phyloP scores from a whole-genome alignment of 2,113 vertebrate species.

The Siniperca chuatsi region DNA sequence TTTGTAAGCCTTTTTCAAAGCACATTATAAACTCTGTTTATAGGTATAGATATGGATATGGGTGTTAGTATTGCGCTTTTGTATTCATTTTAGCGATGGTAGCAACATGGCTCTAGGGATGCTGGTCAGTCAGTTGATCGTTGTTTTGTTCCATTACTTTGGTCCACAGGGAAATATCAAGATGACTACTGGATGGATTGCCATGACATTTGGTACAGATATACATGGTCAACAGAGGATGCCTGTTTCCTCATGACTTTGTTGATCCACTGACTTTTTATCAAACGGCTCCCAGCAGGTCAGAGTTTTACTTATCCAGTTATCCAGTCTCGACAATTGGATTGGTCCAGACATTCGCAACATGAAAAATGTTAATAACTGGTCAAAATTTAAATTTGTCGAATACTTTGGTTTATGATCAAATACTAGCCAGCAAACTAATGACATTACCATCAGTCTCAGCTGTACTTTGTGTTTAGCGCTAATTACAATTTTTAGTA shows the following conservation, averaged over 20 bases:
- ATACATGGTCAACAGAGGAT: background rate
- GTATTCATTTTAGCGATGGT: background rate
- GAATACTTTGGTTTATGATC: too few relatives aligned
- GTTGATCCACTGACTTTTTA: background rate
- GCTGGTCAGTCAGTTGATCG: background rate
- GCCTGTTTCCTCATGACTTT: background rate
- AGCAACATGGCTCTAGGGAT: background rate
- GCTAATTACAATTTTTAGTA: too few relatives aligned
- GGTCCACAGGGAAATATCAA: background rate
- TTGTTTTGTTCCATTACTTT: background rate
- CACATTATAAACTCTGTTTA: background rate
- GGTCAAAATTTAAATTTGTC: background rate
- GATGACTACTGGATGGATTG: background rate
- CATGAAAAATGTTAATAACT: background rate
- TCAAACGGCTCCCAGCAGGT: background rate
- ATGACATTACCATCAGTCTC: background rate
- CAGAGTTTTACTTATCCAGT: background rate
- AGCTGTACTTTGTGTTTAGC: background rate
- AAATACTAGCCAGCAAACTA: background rate
- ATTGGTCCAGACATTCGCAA: background rate
- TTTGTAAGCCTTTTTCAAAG: background rate
- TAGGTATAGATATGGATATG: background rate
- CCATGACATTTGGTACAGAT: background rate
- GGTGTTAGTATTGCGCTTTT: background rate
- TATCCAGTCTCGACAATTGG: too few relatives aligned